Conservation (phyloP, 1,140 invertebrate genomes). For the Eurosta solidaginis region DNA sequence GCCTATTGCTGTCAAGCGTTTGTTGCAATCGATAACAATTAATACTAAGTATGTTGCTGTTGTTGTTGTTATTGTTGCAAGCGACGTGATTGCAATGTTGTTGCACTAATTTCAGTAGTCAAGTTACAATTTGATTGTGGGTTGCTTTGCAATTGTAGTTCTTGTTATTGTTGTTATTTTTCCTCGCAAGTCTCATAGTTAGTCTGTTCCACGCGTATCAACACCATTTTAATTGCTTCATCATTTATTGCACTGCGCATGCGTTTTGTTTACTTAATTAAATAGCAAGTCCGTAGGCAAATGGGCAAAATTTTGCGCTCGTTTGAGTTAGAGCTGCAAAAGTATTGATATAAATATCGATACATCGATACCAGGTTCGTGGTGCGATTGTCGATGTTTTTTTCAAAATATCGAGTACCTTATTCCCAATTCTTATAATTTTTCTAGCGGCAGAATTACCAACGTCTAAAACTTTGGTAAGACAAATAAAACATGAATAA, state of each 20-base stretch:
- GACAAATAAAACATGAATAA: no score
- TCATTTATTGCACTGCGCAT: constrained; percentile 15
- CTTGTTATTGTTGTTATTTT: neutral
- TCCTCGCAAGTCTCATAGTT: neutral
- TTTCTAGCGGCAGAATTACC: no score
- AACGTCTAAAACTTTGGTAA: no score
- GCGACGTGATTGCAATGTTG: constrained; percentile 1
- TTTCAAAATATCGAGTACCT: no score
- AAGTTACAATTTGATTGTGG: neutral
- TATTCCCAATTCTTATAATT: no score
- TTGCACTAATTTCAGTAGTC: neutral
- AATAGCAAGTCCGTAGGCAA: neutral
- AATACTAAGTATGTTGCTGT: neutral
- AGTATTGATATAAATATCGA: no score
- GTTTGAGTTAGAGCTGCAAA: no score
- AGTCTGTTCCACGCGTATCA: constrained; percentile 16
- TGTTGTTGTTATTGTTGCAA: neutral
- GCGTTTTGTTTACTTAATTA: neutral
- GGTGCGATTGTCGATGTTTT: no score
- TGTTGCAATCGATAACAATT: neutral
- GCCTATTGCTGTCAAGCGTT: neutral
- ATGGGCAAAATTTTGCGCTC: no score
- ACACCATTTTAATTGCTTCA: constrained; percentile 29
- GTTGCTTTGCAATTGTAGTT: neutral
- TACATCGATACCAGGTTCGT: no score